Evolutionary conservation across 2,113 vertebrate genomes (phyloP).

Genomic region (Myotis lucifugus): DNA sequence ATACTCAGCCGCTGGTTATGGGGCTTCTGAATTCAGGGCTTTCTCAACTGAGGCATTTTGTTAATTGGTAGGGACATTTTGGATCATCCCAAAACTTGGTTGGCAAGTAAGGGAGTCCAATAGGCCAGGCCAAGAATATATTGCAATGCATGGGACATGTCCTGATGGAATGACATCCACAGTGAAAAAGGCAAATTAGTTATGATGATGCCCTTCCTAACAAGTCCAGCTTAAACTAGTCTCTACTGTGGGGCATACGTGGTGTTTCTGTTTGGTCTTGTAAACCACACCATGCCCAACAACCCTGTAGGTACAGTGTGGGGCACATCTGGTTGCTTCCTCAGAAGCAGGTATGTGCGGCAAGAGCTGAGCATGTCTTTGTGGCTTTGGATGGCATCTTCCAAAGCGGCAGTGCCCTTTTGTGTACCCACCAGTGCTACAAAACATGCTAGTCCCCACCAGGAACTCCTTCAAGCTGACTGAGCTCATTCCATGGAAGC

Average conservation of each 20-base stretch:
- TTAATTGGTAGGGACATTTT: not conserved
- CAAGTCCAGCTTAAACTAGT: not conserved
- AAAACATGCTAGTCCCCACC: not conserved
- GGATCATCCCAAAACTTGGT: not conserved
- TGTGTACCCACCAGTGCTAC: not conserved
- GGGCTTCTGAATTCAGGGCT: not conserved
- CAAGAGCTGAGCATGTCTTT: not conserved
- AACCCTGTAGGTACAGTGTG: not conserved
- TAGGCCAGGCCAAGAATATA: not conserved
- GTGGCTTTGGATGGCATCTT: not conserved
- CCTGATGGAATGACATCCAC: not conserved
- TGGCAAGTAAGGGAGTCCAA: not conserved
- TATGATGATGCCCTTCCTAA: not conserved
- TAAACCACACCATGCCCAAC: not conserved
- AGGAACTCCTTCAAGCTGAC: not conserved
- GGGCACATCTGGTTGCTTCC: not conserved
- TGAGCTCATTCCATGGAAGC: not conserved
- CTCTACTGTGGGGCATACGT: not conserved
- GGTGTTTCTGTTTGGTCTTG: not conserved
- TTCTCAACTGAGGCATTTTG: not conserved
- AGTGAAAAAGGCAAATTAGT: conserved; percentile 7
- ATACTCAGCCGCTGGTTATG: not conserved
- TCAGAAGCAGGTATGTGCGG: not conserved
- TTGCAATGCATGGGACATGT: not conserved
- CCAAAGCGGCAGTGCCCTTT: not conserved